Evolutionary conservation across 2,797 vertebrate genomes (phyloP), one percentile per base, ranked within the genome.

Genomic region (Alosa sapidissima): DNA sequence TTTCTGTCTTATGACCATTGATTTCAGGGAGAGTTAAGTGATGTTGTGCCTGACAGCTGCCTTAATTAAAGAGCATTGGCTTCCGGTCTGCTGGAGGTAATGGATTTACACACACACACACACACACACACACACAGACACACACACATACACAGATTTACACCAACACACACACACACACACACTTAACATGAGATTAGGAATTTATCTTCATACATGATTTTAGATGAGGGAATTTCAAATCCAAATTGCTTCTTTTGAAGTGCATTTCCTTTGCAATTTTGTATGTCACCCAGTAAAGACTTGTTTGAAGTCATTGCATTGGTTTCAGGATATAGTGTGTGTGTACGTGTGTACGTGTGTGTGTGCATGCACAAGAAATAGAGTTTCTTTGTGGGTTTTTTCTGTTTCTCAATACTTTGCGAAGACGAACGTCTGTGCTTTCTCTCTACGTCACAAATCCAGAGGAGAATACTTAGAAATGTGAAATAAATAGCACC

Each of bases 81-180:
- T 78, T 78, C 72, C 72, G 72, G 72, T 78, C 72, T 78, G 19
- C 72, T 78, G 72, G 36, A 78, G 72, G 72, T 78, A 78, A 78
- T 78, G 72, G 36, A 45, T 47, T 78, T 47, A 21, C 72, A 45
- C 72, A 21, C 36, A 47, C 28, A 5, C 41, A 78, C 72, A 78
- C 36, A 45, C 16, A 47, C 36, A 78, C 72, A 78, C 41, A 36
- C 72, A 47, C 36, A 78, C 72, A 78, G 68, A 75, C 68, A 75
- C 68, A 75, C 16, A 45, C 68, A 75, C 68, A 75, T 36, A 45
- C 36, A 7, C 11, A 24, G 21, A 60, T 5, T 24, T 16, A 58
- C 54, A 58, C 54, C n/a, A 19, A 62, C 72, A 78, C 72, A 13
- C 41, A 75, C 68, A 21, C 36, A 16, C 72, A 78, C 36, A 45